Base-by-base conservation (phyloP, 2,888 invertebrate species). In the Rhingia rostrata region DNA sequence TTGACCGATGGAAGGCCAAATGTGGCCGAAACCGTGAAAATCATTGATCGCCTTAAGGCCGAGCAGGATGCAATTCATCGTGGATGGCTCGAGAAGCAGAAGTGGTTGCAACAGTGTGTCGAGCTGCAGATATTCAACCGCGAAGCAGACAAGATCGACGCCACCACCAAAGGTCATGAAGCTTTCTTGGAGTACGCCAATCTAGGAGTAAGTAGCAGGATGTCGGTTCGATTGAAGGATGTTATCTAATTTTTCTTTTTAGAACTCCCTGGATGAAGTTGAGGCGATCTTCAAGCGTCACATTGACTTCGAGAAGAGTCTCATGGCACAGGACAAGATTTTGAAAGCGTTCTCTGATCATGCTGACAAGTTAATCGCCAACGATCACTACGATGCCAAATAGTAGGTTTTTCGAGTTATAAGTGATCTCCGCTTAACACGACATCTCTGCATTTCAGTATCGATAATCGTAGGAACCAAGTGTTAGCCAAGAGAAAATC, bases 61-160 rank as follows among this genome's bases (percentile, higher is more conserved):
- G 96, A 98, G 88, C 95, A 96, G 88, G 94, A 94, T 66, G 95
- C 95, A 0, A 94, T 98, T 0, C 93, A 94, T 30, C 93, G 95
- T 88, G 95, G 96, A 88, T 98, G 98, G 97, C 92, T 94, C 56
- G 95, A 96, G 73, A 98, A 98, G 89, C 95, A 97, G 72, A 94
- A 95, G 56, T 95, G 96, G 93, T 92, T 99, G 75, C 94, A 96
- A 87, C 97, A 99, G 90, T 95, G 97, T 86, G 94, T 97, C 39
- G 97, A 98, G 87, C 92, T 99, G 79, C 98, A 97, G 92, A 94
- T 96, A 86, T 98, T 98, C 92, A 98, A 98, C 92, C 95, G 97
- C 45, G 99, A 99, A 91, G 98, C 98, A 0, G 99, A 99, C 90
- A 97, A 98, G 90, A 97, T 99, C 86, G 99, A 99, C 92, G 98